These are phyloP conservation scores for Holothuria glaberrima DNA, from an alignment of 35 echinoderm and acorn worm species.

Conservation along the genomic window DNA sequence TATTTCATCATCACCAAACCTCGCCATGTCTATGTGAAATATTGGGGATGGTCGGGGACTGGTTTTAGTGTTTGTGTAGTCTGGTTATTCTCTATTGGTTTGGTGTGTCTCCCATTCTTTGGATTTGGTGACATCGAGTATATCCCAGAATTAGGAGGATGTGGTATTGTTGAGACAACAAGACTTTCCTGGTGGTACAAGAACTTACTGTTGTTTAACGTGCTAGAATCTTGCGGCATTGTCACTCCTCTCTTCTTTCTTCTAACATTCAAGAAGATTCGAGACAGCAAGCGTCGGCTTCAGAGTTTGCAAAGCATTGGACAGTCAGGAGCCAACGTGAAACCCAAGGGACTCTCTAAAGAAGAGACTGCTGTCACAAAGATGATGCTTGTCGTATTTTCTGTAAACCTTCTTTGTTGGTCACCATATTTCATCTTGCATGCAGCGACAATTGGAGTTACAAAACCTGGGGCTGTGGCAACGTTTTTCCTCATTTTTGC, in stretches of 20 bases:
- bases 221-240: neutral
- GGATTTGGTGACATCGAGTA: constrained; percentile 35
- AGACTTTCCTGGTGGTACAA: constrained; percentile 30
- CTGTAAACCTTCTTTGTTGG: neutral
- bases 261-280: constrained; percentile 12
- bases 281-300: neutral
- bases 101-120: constrained; percentile 11
- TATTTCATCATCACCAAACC: constrained; percentile 55
- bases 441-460: neutral
- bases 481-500: constrained; percentile 28
- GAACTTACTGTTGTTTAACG: neutral
- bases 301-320: neutral
- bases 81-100: neutral
- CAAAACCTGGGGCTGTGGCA: neutral
- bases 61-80: neutral
- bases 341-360: constrained; percentile 1
- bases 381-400: constrained; percentile 9
- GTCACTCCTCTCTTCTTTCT: constrained; percentile 10
- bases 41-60: constrained; percentile 32
- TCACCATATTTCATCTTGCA: constrained; percentile 37
- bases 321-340: neutral
- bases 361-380: constrained; percentile 29
- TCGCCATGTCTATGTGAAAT: constrained; percentile 10
- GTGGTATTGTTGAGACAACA: neutral
- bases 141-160: constrained; percentile 45